Base-by-base conservation (phyloP, 2,113 vertebrate species). In the Cavia porcellus region DNA sequence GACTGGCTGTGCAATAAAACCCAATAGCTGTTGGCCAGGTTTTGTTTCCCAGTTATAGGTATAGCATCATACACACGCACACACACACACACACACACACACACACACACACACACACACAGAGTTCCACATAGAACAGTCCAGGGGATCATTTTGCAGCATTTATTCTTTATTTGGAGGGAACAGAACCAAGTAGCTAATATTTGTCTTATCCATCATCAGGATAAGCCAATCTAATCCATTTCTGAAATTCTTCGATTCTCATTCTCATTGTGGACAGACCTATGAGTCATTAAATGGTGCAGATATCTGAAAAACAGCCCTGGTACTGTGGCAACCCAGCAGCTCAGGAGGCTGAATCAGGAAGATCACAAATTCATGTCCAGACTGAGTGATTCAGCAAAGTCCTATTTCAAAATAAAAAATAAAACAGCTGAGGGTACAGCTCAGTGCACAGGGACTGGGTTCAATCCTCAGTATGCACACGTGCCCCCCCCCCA, bases 111-210 rank as follows among this genome's bases (percentile, higher is more conserved):
- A 25, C 25, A 42, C 74, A 75, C 38, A 62, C 30, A 25, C 25
- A 42, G 20, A 1, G 2, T 30, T 77, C 28, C 57, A 77, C 32
- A 19, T 15, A 55, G 30, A 85, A 47, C 35, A 57, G 20, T 57
- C 42, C 2, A 17, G 38, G 38, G 38, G 2, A 57, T 80, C 7
- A 47, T 77, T 75, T 74, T 42, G 52, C 8, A 89, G 42, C 25
- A 30, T 90, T 94, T 75, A 32, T 74, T 64, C 55, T 92, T 80
- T 61, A 55, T 52, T 86, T 86, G 32, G 28, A 24, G 42, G 55
- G 55, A 24, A 15, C 75, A 85, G 86, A 90, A 85, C 64, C 74
- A 87, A 96, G 13, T 77, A 90, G 45, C 6, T 47, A 86, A 10
- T 68, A n/a, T 25, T 32, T 88, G 8, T 22, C 22, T 64, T 38